These are phyloP conservation scores for Campopleginae sp. DNA, from an alignment of 2,888 invertebrate genomes.

Conservation along the genomic window DNA sequence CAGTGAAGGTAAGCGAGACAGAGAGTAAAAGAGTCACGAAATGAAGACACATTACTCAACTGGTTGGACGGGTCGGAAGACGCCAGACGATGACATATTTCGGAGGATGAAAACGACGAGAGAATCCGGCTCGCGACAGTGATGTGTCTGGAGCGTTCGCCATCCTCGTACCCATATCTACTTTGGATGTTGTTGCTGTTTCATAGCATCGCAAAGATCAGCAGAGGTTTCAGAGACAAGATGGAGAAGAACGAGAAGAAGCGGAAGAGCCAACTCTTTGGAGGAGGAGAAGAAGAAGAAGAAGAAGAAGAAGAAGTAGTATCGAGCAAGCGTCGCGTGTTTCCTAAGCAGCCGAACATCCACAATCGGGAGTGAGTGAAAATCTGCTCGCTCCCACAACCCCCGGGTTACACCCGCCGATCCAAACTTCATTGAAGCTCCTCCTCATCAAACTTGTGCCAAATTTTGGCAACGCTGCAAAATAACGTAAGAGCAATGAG, in stretches of 20 bases:
- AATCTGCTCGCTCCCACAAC: slow-evolving; percentile 30
- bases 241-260: slow-evolving; percentile 13
- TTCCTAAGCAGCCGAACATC: slow-evolving; percentile 20
- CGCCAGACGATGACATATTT: slow-evolving; percentile 65
- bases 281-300: slow-evolving; percentile 39
- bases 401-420: not conserved
- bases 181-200: slow-evolving; percentile 53
- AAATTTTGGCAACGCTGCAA: slow-evolving; percentile 60
- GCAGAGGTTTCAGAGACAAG: slow-evolving; percentile 2
- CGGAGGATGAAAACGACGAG: slow-evolving; percentile 58
- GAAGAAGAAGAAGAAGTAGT: slow-evolving; percentile 41
- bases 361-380: slow-evolving; percentile 47
- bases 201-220: slow-evolving; percentile 47
- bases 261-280: slow-evolving; percentile 48
- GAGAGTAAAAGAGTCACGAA: slow-evolving; percentile 66
- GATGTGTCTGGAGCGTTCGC: slow-evolving; percentile 53
- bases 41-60: slow-evolving; percentile 78
- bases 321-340: slow-evolving; percentile 34
- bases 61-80: slow-evolving; percentile 65
- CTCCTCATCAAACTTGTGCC: slow-evolving; percentile 43
- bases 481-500: slow-evolving; percentile 5
- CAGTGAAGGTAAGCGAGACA: slow-evolving; percentile 56
- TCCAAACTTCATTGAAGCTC: slow-evolving; percentile 58
- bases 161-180: slow-evolving; percentile 19
- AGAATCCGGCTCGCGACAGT: slow-evolving; percentile 55